phyloP scores from a whole-genome alignment of 2,113 vertebrate species.

The Albula glossodonta region DNA sequence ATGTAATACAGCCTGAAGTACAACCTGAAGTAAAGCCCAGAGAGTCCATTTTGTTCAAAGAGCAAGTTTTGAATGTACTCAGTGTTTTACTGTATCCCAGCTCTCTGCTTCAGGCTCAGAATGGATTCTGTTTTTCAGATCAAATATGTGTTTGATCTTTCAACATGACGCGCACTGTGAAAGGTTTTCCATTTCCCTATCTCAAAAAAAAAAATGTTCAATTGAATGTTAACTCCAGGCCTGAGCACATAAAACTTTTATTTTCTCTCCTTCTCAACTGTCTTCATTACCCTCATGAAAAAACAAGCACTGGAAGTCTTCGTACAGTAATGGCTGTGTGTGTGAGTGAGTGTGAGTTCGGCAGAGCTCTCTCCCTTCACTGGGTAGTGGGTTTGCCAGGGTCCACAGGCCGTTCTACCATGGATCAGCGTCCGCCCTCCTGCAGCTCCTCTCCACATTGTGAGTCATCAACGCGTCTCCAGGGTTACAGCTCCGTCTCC shows the following conservation, averaged over 20 bases:
- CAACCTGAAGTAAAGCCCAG: background rate
- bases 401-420: background rate
- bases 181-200: background rate
- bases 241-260: background rate
- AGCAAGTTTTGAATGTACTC: background rate
- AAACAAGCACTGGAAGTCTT: no score
- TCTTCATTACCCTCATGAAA: background rate
- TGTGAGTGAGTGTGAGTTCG: background rate
- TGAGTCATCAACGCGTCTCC: background rate
- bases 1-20: no score
- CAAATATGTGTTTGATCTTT: background rate
- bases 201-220: background rate
- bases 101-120: background rate
- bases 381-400: background rate
- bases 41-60: no score
- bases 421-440: background rate
- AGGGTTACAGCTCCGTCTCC: conserved; percentile 47
- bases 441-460: background rate
- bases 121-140: background rate
- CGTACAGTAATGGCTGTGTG: no score
- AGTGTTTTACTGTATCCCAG: background rate
- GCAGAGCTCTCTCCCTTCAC: background rate
- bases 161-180: background rate
- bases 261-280: background rate
- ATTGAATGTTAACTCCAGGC: background rate